Base-by-base conservation (phyloP, 2,113 vertebrate species). In the Cyanoderma ruficeps region DNA sequence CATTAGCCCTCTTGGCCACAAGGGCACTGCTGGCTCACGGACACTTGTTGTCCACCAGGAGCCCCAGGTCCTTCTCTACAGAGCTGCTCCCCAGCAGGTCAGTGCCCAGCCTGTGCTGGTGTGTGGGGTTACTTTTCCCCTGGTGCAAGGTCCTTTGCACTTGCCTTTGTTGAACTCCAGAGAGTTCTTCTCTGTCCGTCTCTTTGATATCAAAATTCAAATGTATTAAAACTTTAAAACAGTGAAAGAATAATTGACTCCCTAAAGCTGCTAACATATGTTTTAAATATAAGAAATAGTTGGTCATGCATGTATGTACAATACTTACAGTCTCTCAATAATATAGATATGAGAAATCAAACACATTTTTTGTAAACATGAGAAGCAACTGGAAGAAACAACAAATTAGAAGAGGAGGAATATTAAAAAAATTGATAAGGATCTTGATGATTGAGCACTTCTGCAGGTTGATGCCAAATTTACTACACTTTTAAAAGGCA, bases 361-460 rank as follows among this genome's bases (percentile, higher is more conserved):
- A 70, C 70, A 78, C 8, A 33, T 83, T 75, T 52, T 77, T 88
- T 95, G 50, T 83, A 97, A 92, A 49, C 7, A 11, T 90, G n/a
- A 95, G 47, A 92, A 70, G 8, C 52, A 95, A 90, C 22, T 90
- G 18, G 20, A 60, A 94, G 60, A 57, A 93, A 94, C 42, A 94
- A 74, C 19, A 96, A 95, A 90, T 85, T 89, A 67, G 15, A 76
- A 47, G 7, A 94, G 80, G 20, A 81, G 5, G 12, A 24, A 28
- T 59, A 85, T 88, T 75, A 49, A 55, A 74, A 78, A 86, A 41
- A 52, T 56, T 1, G 1, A 52, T 13, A n/a, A 94, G 53, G 16
- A 93, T 92, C 28, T 75, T 97, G 74, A 90, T 41, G 89, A 94
- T 92, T 96, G 87, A 92, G 18, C 41, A 81, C 55, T 90, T 97